phyloP scores from a whole-genome alignment of 2,888 invertebrate species.

The Enchytraeus crypticus region DNA sequence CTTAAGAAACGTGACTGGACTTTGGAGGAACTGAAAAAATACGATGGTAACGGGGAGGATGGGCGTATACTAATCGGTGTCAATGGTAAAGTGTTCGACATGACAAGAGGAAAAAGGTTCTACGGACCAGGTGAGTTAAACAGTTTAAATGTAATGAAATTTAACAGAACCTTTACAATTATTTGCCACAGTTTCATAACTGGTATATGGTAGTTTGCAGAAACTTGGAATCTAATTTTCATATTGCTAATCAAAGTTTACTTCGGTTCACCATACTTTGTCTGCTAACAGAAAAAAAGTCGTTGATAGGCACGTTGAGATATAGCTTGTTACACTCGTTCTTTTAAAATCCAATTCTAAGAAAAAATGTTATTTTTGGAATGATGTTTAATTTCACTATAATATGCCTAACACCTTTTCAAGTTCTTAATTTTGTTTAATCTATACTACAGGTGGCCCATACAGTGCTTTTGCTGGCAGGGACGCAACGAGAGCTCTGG shows the following conservation, averaged over 20 bases:
- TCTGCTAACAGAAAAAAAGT: too few relatives aligned
- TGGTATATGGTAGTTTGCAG: too few relatives aligned
- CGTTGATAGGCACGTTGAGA: too few relatives aligned
- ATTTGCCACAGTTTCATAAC: too few relatives aligned
- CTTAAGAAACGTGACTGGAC: constrained; percentile 78
- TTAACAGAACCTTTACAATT: neutral
- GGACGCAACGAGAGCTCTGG: constrained; percentile 88
- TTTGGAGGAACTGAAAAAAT: constrained; percentile 72
- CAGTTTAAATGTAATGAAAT: constrained; percentile 49
- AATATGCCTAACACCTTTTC: neutral
- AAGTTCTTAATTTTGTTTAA: neutral
- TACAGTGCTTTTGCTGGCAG: constrained; percentile 88
- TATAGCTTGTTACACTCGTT: neutral
- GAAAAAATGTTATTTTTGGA: neutral
- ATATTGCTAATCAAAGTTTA: neutral
- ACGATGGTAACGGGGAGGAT: constrained; percentile 69
- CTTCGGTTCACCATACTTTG: neutral
- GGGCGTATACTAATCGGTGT: constrained; percentile 83
- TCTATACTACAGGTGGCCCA: constrained; percentile 65
- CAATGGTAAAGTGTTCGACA: constrained; percentile 90
- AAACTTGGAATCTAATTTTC: too few relatives aligned
- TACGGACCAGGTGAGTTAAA: constrained; percentile 76
- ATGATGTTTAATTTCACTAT: neutral
- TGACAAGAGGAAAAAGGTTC: constrained; percentile 73
- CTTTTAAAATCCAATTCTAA: neutral